A percentile compares a stretch with the other conserved stretches of the same genome.
Conservation (phyloP, 2,888 invertebrate species). For the Ommatoiulus sabulosus region DNA sequence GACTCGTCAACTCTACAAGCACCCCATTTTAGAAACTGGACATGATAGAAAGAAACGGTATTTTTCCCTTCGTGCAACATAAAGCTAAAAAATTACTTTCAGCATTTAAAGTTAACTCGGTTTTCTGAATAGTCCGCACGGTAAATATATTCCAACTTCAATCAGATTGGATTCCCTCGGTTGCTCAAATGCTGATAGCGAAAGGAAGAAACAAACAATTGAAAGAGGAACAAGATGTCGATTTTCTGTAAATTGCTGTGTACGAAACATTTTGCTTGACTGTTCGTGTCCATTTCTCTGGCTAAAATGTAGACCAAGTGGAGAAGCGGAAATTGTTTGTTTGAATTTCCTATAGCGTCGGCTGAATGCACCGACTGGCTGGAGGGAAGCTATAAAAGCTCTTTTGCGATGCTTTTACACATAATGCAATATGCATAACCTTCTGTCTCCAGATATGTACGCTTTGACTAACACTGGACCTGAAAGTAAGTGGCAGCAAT, state of each 20-base stretch:
- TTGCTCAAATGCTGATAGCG: not conserved
- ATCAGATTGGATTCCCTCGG: not conserved
- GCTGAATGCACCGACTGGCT: not conserved
- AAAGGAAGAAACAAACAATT: not conserved
- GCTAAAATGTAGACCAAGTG: not conserved
- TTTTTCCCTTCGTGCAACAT: too few relatives aligned
- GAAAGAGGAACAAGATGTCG: not conserved
- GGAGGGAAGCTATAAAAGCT: slow-evolving; percentile 2
- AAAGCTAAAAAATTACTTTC: too few relatives aligned
- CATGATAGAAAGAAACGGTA: too few relatives aligned
- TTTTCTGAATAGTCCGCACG: too few relatives aligned
- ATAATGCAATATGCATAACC: slow-evolving; percentile 32
- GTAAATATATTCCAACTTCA: not conserved
- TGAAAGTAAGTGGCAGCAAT: slow-evolving; percentile 26
- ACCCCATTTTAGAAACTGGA: too few relatives aligned
- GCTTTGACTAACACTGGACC: slow-evolving; percentile 41
- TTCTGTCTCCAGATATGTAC: not conserved
- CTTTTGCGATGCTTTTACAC: slow-evolving; percentile 45
- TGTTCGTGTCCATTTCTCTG: not conserved
- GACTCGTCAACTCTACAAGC: too few relatives aligned
- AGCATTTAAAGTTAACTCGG: too few relatives aligned
- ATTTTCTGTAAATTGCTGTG: slow-evolving; percentile 4
- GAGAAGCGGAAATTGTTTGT: slow-evolving; percentile 27
- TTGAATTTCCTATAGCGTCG: slow-evolving; percentile 19
- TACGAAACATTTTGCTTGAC: not conserved